Conservation (phyloP, 2,888 invertebrate species). For the Gymnocheta viridis region DNA sequence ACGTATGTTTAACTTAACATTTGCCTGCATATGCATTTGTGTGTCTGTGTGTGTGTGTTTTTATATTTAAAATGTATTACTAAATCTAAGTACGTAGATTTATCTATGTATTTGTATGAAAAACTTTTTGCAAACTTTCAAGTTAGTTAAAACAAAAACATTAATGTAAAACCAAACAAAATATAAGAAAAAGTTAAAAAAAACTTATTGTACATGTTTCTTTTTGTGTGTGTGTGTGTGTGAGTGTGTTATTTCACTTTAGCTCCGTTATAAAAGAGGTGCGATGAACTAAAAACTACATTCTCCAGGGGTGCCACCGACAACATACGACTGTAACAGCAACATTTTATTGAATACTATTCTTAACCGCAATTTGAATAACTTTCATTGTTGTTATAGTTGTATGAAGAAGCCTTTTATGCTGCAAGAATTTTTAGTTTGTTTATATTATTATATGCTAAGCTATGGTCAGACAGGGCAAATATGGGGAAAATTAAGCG, state of each 20-base stretch:
- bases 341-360: constrained; percentile 51
- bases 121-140: constrained; percentile 44
- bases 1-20: constrained; percentile 42
- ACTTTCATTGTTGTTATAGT: constrained; percentile 28
- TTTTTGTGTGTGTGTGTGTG: neutral
- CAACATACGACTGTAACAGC: neutral
- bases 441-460: neutral
- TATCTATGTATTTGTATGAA: neutral
- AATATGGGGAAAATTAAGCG: neutral
- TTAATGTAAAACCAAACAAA: constrained; percentile 51
- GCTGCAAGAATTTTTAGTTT: constrained; percentile 11
- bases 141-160: constrained; percentile 56
- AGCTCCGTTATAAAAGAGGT: constrained; percentile 41
- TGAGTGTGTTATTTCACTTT: constrained; percentile 6
- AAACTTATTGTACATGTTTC: constrained; percentile 27
- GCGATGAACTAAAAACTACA: constrained; percentile 60
- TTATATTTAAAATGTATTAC: constrained; percentile 46
- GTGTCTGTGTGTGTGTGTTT: neutral
- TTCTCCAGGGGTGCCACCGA: neutral
- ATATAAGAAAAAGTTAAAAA: constrained; percentile 37
- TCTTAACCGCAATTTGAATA: constrained; percentile 59
- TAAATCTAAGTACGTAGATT: constrained; percentile 16
- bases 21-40: neutral
- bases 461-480: neutral
- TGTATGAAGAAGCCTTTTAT: constrained; percentile 23